Percentiles rank a stretch among this genome's conserved stretches.
These are phyloP conservation scores for Zygaena filipendulae DNA, from an alignment of 2,888 invertebrate species.

Conservation along the genomic window DNA sequence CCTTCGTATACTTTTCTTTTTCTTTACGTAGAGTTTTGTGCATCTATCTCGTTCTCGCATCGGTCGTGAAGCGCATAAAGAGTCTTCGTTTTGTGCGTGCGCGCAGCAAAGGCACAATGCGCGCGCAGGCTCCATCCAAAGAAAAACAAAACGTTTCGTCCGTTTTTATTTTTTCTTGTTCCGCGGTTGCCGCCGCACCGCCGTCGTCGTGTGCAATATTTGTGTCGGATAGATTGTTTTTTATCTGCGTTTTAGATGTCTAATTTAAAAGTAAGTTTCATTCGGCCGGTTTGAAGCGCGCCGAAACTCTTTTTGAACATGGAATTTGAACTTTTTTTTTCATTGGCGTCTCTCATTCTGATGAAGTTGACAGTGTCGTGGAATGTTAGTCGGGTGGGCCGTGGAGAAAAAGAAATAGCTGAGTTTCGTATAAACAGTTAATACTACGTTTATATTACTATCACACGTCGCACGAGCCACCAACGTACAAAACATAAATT, in stretches of 20 bases:
- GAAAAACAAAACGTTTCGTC: conserved; percentile 54
- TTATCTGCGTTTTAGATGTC: conserved; percentile 38
- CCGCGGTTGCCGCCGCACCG: conserved; percentile 27
- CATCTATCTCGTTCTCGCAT: conserved; percentile 22
- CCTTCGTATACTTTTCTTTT: conserved; percentile 31
- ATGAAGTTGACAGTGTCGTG: conserved; percentile 34
- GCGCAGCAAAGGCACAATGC: conserved; percentile 49
- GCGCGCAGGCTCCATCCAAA: conserved; percentile 47
- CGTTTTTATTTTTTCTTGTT: conserved; percentile 44
- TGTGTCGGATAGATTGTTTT: conserved; percentile 49
- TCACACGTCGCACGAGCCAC: no score
- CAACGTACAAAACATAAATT: no score
- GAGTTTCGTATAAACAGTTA: no score
- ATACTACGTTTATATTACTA: no score
- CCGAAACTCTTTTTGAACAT: conserved; percentile 24
- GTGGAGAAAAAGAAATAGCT: no score
- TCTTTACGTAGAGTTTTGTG: conserved; percentile 15
- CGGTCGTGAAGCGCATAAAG: conserved; percentile 21
- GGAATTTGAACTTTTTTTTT: conserved; percentile 18
- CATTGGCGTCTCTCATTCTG: conserved; percentile 16
- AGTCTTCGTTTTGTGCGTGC: conserved; percentile 49
- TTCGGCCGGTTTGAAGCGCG: conserved; percentile 28
- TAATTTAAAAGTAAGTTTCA: conserved; percentile 51
- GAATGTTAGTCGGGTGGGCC: conserved; percentile 23
- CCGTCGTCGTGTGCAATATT: conserved; percentile 61